Conservation (phyloP, 2,797 vertebrate species). For the Rhabdophis nuchalis region DNA sequence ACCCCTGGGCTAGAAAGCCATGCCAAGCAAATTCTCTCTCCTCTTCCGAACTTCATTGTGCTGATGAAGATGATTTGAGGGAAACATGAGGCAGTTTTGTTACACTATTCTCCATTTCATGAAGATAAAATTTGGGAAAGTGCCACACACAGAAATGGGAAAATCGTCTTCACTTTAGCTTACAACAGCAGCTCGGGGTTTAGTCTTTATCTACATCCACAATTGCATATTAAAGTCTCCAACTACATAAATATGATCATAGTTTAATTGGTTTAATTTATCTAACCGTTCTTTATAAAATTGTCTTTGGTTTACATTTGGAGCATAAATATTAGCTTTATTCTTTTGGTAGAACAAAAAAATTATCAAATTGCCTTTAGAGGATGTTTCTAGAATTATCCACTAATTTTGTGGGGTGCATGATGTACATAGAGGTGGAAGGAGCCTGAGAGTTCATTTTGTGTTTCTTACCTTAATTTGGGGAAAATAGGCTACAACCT, state of each 20-base stretch:
- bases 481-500: not conserved
- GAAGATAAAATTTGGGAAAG: not conserved
- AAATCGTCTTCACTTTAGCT: not conserved
- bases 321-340: no score
- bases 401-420: not conserved
- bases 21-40: not conserved
- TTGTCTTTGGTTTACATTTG: no score
- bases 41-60: not conserved
- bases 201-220: no score
- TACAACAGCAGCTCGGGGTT: not conserved
- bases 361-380: not conserved
- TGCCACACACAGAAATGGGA: not conserved
- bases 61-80: not conserved
- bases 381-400: not conserved
- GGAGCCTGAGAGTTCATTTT: not conserved
- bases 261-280: no score
- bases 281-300: no score
- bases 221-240: no score
- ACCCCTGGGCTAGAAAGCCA: not conserved
- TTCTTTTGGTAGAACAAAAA: not conserved
- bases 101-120: not conserved
- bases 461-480: not conserved
- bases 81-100: not conserved
- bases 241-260: no score
- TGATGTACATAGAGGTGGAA: not conserved